Percentiles rank a stretch among this genome's conserved stretches.
Conservation (phyloP, 2,113 vertebrate species). For the Odobenus rosmarus region DNA sequence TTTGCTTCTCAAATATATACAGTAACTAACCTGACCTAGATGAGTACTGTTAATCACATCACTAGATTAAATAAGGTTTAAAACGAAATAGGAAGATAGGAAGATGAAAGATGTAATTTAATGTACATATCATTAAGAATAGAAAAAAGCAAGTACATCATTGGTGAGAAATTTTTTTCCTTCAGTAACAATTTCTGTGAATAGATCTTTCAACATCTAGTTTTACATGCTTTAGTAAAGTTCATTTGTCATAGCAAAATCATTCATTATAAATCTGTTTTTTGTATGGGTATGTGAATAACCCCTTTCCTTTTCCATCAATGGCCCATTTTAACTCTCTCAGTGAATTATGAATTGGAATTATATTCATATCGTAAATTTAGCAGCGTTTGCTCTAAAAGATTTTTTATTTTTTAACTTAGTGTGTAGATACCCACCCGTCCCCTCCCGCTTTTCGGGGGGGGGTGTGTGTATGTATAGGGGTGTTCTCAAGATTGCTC, state of each 20-base stretch:
- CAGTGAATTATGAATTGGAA: constrained; percentile 10
- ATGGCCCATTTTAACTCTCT: background rate
- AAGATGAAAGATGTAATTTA: background rate
- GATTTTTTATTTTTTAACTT: background rate
- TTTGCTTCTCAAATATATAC: background rate
- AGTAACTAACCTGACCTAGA: background rate
- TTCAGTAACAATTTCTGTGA: constrained; percentile 9
- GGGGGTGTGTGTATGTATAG: background rate
- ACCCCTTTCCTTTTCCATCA: background rate
- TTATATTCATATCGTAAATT: constrained; percentile 18
- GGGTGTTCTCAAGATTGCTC: background rate
- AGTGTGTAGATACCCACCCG: background rate
- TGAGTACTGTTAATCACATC: background rate
- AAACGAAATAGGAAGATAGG: background rate
- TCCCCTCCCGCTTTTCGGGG: fast-evolving
- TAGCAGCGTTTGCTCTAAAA: background rate
- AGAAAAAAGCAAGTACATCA: background rate
- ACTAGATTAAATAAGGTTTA: constrained; percentile 10
- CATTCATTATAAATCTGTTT: background rate
- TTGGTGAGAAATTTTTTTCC: constrained; percentile 5
- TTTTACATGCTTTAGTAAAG: constrained; percentile 38
- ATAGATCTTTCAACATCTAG: constrained; percentile 6
- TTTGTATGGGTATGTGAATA: constrained; percentile 1
- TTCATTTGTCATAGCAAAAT: background rate
- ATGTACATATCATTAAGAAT: background rate